Base-by-base conservation (phyloP, 2,797 vertebrate genomes). In the Lacerta bilineata region DNA sequence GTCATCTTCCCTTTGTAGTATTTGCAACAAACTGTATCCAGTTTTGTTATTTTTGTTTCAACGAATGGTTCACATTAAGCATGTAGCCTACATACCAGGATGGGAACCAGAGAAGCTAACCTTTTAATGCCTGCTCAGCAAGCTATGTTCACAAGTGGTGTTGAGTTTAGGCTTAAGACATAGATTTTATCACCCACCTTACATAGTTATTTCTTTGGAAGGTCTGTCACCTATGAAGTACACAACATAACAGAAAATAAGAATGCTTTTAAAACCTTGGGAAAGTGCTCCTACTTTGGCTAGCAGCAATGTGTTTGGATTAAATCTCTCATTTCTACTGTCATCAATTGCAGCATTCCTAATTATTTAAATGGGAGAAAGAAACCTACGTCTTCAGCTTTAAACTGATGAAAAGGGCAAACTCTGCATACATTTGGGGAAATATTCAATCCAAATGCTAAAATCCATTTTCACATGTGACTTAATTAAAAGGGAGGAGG, bases 21-120 rank as follows among this genome's bases (percentile, higher is more conserved):
- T 90, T 77, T 90, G 91, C 78, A 95, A 91, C 78, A 91, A 88
- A 90, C 86, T 87, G 87, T 94, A 87, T 92, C 91, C 93, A 95
- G 89, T 86, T 92, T 84, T 93, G 92, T 94, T 96, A 94, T 94
- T 95, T 95, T 92, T 95, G 90, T 94, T 95, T 94, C 93, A 91
- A 61, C 85, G 92, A 20, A 90, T 92, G 88, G 50, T 93, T 93
- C 85, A 89, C 69, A 85, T 90, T 85, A 92, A 88, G 75, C 88
- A 39, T 81, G 87, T 91, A 92, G 91, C 89, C 86, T 89, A 88
- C 72, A 91, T 92, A 90, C 91, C 90, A 93, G 93, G 69, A 92
- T 6, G 86, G 72, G 61, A 92, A 93, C 88, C 0, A 66, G 91
- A 92, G 86, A 92, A 71, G 87, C 77, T 29, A 94, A 85, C 72